A percentile compares a stretch with the other conserved stretches of the same genome.
phyloP scores from a whole-genome alignment of 2,888 invertebrate genomes.

The Sarcophaga rosellei region DNA sequence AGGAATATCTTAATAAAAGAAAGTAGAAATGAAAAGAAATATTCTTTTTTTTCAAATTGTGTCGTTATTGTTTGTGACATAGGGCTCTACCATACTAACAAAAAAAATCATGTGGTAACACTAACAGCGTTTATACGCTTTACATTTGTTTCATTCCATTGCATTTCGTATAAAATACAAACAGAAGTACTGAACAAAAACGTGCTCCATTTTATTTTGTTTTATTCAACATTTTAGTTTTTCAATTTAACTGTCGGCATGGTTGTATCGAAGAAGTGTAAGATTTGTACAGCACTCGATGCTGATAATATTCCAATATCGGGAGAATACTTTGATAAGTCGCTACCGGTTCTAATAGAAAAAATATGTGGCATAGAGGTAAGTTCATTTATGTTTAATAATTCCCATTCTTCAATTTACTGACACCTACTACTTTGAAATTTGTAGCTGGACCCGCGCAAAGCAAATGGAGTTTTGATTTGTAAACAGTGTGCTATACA shows the following conservation, averaged over 20 bases:
- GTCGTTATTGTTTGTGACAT: too few species aligned
- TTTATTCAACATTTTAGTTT: background rate
- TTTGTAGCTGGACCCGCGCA: conserved; percentile 49
- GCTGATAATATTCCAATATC: conserved; percentile 42
- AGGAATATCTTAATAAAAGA: too few species aligned
- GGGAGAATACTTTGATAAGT: conserved; percentile 56
- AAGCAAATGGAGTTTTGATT: conserved; percentile 39
- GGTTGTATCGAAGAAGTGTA: conserved; percentile 63
- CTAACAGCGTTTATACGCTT: too few species aligned
- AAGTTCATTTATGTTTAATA: background rate
- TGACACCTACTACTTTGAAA: background rate
- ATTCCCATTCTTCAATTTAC: background rate
- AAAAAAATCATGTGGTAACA: too few species aligned
- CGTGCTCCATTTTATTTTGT: background rate
- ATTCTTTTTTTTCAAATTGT: too few species aligned
- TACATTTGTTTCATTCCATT: background rate
- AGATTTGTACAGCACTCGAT: conserved; percentile 48
- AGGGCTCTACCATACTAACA: too few species aligned
- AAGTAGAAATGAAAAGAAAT: too few species aligned
- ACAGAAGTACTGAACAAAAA: background rate
- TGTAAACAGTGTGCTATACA: conserved; percentile 47
- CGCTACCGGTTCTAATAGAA: conserved; percentile 39
- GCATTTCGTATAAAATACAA: background rate
- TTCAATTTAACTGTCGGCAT: background rate
- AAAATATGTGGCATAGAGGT: conserved; percentile 49